Percentiles rank a stretch among this genome's conserved stretches.
Conservation (phyloP, 1,140 invertebrate species). For the Drosophila nigromelanica region DNA sequence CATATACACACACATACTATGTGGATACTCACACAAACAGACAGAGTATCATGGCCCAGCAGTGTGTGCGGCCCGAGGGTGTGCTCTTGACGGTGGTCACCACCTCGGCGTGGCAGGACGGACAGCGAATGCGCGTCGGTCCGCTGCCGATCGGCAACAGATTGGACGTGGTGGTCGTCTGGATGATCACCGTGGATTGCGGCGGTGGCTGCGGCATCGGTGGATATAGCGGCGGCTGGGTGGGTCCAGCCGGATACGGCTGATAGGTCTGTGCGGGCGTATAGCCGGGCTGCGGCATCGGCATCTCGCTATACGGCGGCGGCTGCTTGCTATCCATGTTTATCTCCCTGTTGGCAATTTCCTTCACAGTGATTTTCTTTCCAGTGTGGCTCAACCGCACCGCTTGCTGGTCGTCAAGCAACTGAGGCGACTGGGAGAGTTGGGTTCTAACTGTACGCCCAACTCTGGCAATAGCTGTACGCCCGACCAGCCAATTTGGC, state of each 20-base stretch:
- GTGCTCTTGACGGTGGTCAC: constrained; percentile 85
- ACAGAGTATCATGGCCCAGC: constrained; percentile 86
- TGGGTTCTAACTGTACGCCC: constrained; percentile 7
- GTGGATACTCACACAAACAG: constrained; percentile 85
- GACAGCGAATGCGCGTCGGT: constrained; percentile 84
- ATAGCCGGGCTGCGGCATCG: constrained; percentile 81
- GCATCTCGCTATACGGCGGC: constrained; percentile 84
- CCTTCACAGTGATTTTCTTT: not conserved
- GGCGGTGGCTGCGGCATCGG: constrained; percentile 64
- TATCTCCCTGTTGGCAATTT: not conserved
- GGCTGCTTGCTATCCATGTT: constrained; percentile 84
- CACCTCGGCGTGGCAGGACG: constrained; percentile 85
- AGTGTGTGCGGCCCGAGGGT: constrained; percentile 86
- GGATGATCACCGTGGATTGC: constrained; percentile 84
- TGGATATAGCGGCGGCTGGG: constrained; percentile 65
- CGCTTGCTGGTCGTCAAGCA: constrained; percentile 28
- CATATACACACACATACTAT: no score
- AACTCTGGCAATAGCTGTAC: not conserved
- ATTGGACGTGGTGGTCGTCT: constrained; percentile 75
- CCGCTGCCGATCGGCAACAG: constrained; percentile 84
- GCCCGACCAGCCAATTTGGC: constrained; percentile 1
- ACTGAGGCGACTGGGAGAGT: constrained; percentile 37
- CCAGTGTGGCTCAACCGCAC: constrained; percentile 6
- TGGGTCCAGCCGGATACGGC: constrained; percentile 57
- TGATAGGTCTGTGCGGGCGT: constrained; percentile 73